Evolutionary conservation across 2,797 vertebrate species (phyloP).

Genomic region (Hydrocynus forskahlii): DNA sequence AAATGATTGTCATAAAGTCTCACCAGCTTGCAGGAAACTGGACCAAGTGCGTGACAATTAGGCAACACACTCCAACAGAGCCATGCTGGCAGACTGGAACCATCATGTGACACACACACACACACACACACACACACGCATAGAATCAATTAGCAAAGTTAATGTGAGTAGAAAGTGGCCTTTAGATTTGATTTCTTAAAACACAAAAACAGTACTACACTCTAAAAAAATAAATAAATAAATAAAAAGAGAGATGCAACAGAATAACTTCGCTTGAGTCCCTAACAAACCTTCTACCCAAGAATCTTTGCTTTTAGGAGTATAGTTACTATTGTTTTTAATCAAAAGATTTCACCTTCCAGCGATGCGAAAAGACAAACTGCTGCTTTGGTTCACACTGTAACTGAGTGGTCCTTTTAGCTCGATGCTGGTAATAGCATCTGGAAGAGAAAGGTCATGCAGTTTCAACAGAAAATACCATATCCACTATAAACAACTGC

Average conservation of each 20-base stretch:
- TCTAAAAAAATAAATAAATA: too few species aligned
- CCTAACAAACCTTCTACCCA: not conserved
- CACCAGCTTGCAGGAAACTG: conserved; percentile 79
- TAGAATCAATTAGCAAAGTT: not conserved
- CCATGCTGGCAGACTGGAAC: conserved; percentile 81
- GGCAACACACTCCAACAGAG: conserved; percentile 88
- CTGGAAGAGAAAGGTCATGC: conserved; percentile 67
- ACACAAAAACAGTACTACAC: not conserved
- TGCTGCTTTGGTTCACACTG: conserved; percentile 77
- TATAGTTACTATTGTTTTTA: not conserved
- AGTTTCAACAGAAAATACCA: not conserved
- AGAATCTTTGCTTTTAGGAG: not conserved
- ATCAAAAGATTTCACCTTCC: conserved; percentile 82
- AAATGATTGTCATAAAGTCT: conserved; percentile 77
- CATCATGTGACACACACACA: conserved; percentile 10
- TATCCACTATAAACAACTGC: not conserved
- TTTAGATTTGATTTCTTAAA: not conserved
- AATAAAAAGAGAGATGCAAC: too few species aligned
- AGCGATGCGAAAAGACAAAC: conserved; percentile 79
- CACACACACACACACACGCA: not conserved
- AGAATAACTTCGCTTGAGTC: too few species aligned
- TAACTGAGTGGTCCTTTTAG: conserved; percentile 78
- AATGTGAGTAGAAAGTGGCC: not conserved
- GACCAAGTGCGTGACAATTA: conserved; percentile 73
- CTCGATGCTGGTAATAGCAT: conserved; percentile 82